These are phyloP conservation scores for Diarsia dahlii DNA, from an alignment of 2,888 invertebrate genomes.

Conservation along the genomic window DNA sequence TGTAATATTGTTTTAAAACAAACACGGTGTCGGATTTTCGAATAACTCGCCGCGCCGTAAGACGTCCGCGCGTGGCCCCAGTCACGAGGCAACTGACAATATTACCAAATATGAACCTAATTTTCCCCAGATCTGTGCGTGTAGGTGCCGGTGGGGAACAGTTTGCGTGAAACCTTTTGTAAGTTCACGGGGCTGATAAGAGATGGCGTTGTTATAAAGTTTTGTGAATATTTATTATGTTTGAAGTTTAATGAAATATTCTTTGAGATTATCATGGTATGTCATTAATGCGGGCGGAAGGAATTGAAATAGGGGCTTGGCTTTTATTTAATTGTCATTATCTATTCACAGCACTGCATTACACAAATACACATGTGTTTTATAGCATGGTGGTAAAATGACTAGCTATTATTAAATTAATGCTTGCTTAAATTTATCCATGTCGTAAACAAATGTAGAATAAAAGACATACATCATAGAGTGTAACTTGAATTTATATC, in stretches of 20 bases:
- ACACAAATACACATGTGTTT: neutral
- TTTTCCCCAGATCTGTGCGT: slow-evolving; percentile 77
- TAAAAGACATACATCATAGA: neutral
- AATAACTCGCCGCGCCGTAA: slow-evolving; percentile 27
- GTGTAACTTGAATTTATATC: neutral
- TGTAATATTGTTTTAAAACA: slow-evolving; percentile 67
- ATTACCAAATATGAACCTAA: slow-evolving; percentile 83
- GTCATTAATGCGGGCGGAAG: slow-evolving; percentile 11
- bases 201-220: slow-evolving; percentile 72
- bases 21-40: slow-evolving; percentile 62
- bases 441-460: neutral
- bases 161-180: slow-evolving; percentile 72
- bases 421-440: neutral
- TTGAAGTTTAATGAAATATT: slow-evolving; percentile 33
- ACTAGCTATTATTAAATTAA: neutral
- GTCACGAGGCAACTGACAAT: slow-evolving; percentile 80
- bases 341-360: neutral
- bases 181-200: slow-evolving; percentile 59
- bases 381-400: neutral
- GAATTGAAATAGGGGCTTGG: neutral
- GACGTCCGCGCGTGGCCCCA: slow-evolving; percentile 68
- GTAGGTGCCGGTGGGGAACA: slow-evolving; percentile 69
- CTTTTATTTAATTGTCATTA: slow-evolving; percentile 7
- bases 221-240: slow-evolving; percentile 6
- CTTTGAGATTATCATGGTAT: slow-evolving; percentile 5